phyloP scores from a whole-genome alignment of 2,797 vertebrate species.

The Eulemur coronatus region DNA sequence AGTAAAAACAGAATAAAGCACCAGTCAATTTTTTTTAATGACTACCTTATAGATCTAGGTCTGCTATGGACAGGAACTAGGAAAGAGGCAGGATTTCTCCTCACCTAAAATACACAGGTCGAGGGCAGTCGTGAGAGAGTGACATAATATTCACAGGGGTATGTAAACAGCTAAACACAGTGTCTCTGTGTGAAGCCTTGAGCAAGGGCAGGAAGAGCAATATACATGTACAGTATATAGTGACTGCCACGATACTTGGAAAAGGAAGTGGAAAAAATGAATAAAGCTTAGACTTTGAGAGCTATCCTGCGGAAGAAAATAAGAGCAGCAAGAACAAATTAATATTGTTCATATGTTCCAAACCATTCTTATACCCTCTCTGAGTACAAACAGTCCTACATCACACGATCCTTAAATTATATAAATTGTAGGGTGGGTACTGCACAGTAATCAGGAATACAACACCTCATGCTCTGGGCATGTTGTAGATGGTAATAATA shows the following conservation, averaged over 20 bases:
- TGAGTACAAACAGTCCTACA: background rate
- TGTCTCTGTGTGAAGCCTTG: background rate
- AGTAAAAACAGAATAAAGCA: background rate
- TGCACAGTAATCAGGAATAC: background rate
- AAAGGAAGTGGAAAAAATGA: background rate
- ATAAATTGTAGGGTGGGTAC: background rate
- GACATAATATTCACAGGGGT: background rate
- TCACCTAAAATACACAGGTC: fast-evolving
- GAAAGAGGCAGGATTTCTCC: background rate
- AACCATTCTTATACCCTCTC: background rate
- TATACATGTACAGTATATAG: background rate
- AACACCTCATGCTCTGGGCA: background rate
- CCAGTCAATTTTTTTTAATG: background rate
- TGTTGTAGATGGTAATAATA: background rate
- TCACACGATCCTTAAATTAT: background rate
- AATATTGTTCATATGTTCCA: background rate
- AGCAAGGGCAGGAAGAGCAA: background rate
- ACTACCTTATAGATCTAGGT: background rate
- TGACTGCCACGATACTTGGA: background rate
- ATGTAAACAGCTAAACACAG: conserved; percentile 2
- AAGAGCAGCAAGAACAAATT: background rate
- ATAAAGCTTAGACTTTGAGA: background rate
- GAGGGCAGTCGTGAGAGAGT: background rate
- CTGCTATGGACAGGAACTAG: background rate
- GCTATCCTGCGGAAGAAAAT: background rate